A percentile compares a stretch with the other conserved stretches of the same genome.
Conservation (phyloP, 2,797 vertebrate genomes). For the Micropoecilia bifurca region DNA sequence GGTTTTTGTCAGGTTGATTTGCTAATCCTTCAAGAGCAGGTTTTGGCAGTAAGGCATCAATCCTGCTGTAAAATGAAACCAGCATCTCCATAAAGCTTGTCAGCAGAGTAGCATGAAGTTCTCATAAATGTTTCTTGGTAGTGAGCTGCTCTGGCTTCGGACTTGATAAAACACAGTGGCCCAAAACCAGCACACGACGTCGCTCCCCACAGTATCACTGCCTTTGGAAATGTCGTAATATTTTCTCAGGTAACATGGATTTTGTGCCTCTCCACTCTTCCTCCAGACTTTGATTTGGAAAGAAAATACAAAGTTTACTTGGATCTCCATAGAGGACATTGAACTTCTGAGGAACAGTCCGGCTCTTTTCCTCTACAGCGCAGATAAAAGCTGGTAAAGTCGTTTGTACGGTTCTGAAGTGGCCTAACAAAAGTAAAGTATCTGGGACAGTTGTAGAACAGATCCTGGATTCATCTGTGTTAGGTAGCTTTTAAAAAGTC, state of each 20-base stretch:
- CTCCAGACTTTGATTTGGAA: not conserved
- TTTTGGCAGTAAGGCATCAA: not conserved
- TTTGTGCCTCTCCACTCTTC: not conserved
- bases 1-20: not conserved
- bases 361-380: not conserved
- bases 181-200: not conserved
- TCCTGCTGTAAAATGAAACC: not conserved
- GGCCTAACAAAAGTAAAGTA: not conserved
- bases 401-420: not conserved
- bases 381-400: not conserved
- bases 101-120: not conserved
- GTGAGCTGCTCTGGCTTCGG: not conserved
- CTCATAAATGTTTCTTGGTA: not conserved
- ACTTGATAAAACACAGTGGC: not conserved
- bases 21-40: not conserved
- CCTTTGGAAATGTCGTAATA: not conserved
- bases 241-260: not conserved
- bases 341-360: not conserved
- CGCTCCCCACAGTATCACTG: not conserved
- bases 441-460: not conserved
- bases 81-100: conserved; percentile 1
- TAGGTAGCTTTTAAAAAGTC: not conserved
- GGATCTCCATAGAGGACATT: not conserved
- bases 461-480: not conserved
- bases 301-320: not conserved